A percentile compares a stretch with the other conserved stretches of the same genome.
Evolutionary conservation across 2,888 invertebrate genomes (phyloP).

Genomic region (Rotaria sp.): DNA sequence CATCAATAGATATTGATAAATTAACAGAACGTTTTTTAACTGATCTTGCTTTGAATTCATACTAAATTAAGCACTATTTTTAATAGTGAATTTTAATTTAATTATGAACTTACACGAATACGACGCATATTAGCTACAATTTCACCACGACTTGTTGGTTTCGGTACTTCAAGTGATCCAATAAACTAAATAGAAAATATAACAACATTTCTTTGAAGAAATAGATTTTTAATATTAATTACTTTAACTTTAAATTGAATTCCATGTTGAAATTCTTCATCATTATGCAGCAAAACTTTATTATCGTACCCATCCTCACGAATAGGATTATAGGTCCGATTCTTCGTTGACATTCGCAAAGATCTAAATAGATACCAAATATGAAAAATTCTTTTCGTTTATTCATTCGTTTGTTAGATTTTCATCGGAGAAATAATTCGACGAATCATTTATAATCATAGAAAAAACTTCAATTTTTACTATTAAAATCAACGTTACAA

Average conservation of each 20-base stretch:
- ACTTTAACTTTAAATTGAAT: constrained; percentile 96
- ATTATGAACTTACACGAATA: constrained; percentile 71
- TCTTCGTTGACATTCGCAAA: not conserved
- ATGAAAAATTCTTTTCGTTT: not conserved
- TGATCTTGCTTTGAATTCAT: constrained; percentile 94
- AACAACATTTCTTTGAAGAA: not conserved
- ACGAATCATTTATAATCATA: not conserved
- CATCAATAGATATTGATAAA: constrained; percentile 85
- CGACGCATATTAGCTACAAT: constrained; percentile 98
- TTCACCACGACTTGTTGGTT: constrained; percentile 89
- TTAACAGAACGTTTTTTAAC: constrained; percentile 95
- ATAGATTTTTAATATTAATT: constrained; percentile 45
- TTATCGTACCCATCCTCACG: constrained; percentile 48
- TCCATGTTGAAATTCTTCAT: constrained; percentile 91
- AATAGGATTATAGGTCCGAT: not conserved
- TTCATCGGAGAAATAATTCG: not conserved
- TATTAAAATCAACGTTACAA: too few species aligned
- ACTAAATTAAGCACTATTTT: constrained; percentile 62
- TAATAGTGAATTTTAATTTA: too few species aligned
- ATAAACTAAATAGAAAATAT: constrained; percentile 74
- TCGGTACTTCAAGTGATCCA: constrained; percentile 89
- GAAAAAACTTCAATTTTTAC: too few species aligned
- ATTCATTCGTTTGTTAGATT: not conserved
- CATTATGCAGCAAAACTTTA: constrained; percentile 81
- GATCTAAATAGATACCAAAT: not conserved